These are phyloP conservation scores for Heliconius erato DNA, from an alignment of 2,888 invertebrate genomes.

Conservation along the genomic window DNA sequence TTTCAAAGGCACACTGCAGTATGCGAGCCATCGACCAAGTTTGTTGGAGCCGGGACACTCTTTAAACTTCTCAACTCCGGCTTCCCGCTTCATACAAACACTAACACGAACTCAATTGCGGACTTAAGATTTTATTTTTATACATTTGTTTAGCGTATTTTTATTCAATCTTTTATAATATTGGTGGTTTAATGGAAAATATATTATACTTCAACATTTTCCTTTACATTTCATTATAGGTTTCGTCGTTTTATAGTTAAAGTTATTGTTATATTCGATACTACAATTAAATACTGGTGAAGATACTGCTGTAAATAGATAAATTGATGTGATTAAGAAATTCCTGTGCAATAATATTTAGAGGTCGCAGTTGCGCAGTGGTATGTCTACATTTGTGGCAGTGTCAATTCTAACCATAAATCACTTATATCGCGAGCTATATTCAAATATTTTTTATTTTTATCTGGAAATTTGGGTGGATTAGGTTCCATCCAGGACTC, in stretches of 20 bases:
- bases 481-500: too few relatives aligned
- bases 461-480: too few relatives aligned
- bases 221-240: not conserved
- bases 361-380: too few relatives aligned
- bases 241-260: not conserved
- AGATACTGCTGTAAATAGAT: too few relatives aligned
- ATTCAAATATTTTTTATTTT: too few relatives aligned
- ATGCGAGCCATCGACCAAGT: slow-evolving; percentile 19
- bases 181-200: not conserved
- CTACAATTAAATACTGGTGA: too few relatives aligned
- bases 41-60: slow-evolving; percentile 31
- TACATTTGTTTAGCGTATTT: slow-evolving; percentile 2
- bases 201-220: not conserved
- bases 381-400: too few relatives aligned
- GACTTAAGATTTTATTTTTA: slow-evolving; percentile 10
- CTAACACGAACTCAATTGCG: slow-evolving; percentile 31
- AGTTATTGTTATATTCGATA: too few relatives aligned
- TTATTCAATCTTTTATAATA: not conserved
- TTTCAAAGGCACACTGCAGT: slow-evolving; percentile 9
- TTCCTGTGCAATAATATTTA: too few relatives aligned
- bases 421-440: too few relatives aligned
- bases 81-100: slow-evolving; percentile 29
- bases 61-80: slow-evolving; percentile 27
- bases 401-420: too few relatives aligned
- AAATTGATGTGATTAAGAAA: too few relatives aligned